A percentile compares a stretch with the other conserved stretches of the same genome.
Evolutionary conservation across 2,797 vertebrate genomes (phyloP).

Genomic region (Mallotus villosus): DNA sequence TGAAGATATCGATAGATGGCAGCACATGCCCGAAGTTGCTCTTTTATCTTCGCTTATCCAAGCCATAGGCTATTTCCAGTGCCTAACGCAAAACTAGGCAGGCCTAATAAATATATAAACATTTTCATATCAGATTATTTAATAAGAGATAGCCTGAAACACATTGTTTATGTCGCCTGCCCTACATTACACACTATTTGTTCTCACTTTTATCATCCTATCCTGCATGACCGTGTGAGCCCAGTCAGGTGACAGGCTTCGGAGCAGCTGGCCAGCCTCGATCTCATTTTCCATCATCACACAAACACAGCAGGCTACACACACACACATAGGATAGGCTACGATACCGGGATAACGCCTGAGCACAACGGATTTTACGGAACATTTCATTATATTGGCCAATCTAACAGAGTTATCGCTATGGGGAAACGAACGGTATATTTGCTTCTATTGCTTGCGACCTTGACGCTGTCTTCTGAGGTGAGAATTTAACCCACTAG

Average conservation of each 20-base stretch:
- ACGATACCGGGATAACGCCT: constrained; percentile 23
- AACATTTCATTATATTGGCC: constrained; percentile 36
- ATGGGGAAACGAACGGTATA: constrained; percentile 71
- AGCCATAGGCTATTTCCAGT: too few relatives aligned
- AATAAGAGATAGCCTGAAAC: not conserved
- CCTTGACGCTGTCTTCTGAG: constrained; percentile 77
- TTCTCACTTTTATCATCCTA: not conserved
- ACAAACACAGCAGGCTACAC: constrained; percentile 42
- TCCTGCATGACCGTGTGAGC: not conserved
- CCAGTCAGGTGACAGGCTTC: constrained; percentile 46
- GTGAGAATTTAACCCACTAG: constrained; percentile 56
- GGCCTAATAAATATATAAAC: too few relatives aligned
- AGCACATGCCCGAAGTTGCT: too few relatives aligned
- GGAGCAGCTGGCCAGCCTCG: constrained; percentile 41
- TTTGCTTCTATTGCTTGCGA: constrained; percentile 71
- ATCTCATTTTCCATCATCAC: constrained; percentile 45
- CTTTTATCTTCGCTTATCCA: too few relatives aligned
- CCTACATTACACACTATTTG: not conserved
- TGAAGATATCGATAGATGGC: too few relatives aligned
- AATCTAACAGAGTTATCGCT: constrained; percentile 51
- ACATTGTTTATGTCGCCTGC: not conserved
- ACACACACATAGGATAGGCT: constrained; percentile 9
- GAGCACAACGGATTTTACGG: constrained; percentile 18
- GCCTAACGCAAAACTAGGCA: too few relatives aligned
- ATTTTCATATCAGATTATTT: too few relatives aligned